phyloP scores from a whole-genome alignment of 2,113 vertebrate genomes.

The Erinaceus europaeus region DNA sequence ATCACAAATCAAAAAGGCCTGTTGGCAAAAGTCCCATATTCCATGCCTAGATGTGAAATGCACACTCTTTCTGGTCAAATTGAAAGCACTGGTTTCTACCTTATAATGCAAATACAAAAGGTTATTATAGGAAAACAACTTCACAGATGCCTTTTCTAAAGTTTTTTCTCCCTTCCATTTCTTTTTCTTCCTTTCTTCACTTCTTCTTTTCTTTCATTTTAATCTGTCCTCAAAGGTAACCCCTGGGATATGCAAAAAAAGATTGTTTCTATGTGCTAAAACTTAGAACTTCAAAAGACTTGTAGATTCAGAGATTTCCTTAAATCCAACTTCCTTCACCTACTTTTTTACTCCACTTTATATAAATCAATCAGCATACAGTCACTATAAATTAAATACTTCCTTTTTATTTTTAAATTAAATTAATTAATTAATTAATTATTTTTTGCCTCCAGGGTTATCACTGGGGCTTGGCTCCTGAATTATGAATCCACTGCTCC shows the following conservation, averaged over 20 bases:
- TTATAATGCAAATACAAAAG: background rate
- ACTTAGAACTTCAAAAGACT: background rate
- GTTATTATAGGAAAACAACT: slow-evolving; percentile 16
- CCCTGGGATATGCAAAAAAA: background rate
- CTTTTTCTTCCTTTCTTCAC: too few species aligned
- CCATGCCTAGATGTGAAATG: background rate
- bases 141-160: background rate
- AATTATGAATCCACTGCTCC: too few species aligned
- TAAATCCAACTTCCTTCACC: background rate
- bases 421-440: too few species aligned
- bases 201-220: too few species aligned
- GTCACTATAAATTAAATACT: background rate
- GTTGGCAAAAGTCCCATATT: background rate
- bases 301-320: background rate
- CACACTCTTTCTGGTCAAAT: background rate
- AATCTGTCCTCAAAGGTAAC: background rate
- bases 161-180: background rate
- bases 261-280: background rate
- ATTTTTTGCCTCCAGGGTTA: too few species aligned
- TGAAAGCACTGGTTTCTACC: slow-evolving; percentile 9
- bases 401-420: too few species aligned
- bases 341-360: background rate
- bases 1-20: slow-evolving; percentile 57
- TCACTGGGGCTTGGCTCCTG: too few species aligned
- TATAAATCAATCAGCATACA: background rate